Evolutionary conservation across 2,888 invertebrate species (phyloP).

Genomic region (Minunthozetes semirufus): DNA sequence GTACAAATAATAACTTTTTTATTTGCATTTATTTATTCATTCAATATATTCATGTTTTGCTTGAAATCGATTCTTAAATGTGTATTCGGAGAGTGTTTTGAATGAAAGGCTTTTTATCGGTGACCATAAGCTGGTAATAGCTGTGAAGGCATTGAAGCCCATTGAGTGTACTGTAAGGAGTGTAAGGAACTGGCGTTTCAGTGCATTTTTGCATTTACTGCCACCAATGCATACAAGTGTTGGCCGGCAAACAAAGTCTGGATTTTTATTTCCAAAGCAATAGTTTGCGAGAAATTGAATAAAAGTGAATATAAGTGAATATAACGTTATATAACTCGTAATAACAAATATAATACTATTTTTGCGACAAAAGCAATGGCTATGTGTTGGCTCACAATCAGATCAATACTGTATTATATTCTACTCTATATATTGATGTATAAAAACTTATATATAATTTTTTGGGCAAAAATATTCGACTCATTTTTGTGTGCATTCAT

Average conservation of each 20-base stretch:
- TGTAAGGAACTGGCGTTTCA: background rate
- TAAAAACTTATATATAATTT: constrained; percentile 1
- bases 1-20: background rate
- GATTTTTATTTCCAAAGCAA: background rate
- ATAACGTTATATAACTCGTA: too few species aligned
- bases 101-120: background rate
- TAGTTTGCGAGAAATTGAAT: constrained; percentile 17
- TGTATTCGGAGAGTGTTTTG: background rate
- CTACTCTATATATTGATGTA: background rate
- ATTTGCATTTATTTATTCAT: background rate
- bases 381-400: background rate
- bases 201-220: background rate
- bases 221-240: constrained; percentile 20
- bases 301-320: too few species aligned
- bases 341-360: background rate
- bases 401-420: constrained; percentile 5
- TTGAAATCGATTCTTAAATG: constrained; percentile 15
- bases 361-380: background rate
- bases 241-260: constrained; percentile 1
- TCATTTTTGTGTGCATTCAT: constrained; percentile 12
- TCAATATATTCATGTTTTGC: background rate
- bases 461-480: constrained; percentile 11
- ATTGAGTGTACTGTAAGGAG: background rate
- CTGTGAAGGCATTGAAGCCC: background rate
- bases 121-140: constrained; percentile 24